A percentile compares a stretch with the other conserved stretches of the same genome.
Evolutionary conservation across 2,113 vertebrate species (phyloP).

Genomic region (Malurus cyaneus): DNA sequence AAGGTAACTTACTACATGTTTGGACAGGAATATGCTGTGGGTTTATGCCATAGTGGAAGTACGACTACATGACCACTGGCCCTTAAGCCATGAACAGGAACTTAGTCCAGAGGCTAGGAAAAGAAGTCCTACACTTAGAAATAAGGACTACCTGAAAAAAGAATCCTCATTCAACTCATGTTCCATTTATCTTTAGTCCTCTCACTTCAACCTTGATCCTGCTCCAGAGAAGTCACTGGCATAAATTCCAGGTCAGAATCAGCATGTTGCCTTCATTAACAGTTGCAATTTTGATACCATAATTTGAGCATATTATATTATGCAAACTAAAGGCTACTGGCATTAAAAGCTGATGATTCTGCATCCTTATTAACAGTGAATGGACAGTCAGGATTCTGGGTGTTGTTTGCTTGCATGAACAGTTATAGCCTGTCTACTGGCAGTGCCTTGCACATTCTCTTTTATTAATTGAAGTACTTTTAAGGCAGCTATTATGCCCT

Average conservation of each 20-base stretch:
- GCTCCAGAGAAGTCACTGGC: not conserved
- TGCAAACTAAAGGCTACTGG: not conserved
- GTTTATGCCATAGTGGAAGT: not conserved
- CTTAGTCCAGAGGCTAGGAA: not conserved
- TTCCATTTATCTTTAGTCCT: not conserved
- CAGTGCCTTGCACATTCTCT: not conserved
- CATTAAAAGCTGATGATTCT: not conserved
- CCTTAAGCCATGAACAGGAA: not conserved
- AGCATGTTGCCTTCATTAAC: not conserved
- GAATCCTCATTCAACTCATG: not conserved
- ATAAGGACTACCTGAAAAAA: not conserved
- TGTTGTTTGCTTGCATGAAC: not conserved
- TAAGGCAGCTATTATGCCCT: not conserved
- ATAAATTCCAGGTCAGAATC: not conserved
- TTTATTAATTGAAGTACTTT: not conserved
- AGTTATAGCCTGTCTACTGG: not conserved
- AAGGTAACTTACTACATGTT: not conserved
- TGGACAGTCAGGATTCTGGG: not conserved
- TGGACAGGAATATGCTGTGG: not conserved
- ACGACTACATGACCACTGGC: not conserved
- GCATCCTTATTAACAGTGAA: not conserved
- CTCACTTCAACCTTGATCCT: not conserved
- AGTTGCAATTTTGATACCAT: not conserved
- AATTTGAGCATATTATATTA: not conserved
- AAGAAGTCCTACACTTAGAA: not conserved